phyloP scores from a whole-genome alignment of 2,797 vertebrate genomes.

The Cirrhinus molitorella region DNA sequence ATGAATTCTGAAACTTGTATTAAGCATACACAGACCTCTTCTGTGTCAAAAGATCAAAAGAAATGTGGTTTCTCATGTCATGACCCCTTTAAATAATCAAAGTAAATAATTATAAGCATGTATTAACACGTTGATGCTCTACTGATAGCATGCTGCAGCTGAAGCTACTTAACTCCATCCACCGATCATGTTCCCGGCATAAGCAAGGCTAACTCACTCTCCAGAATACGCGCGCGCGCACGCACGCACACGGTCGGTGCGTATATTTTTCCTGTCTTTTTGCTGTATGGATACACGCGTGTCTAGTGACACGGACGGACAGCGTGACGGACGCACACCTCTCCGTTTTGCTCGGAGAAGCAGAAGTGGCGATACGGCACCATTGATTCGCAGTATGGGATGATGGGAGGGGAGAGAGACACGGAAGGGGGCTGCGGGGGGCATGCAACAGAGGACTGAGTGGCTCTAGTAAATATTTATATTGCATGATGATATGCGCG shows the following conservation, averaged over 20 bases:
- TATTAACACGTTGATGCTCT: not conserved
- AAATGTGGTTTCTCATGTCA: too few species aligned
- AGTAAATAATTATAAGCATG: not conserved
- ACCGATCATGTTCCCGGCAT: constrained; percentile 21
- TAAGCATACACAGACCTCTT: too few species aligned
- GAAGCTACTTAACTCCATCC: constrained; percentile 14
- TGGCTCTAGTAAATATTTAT: constrained; percentile 87
- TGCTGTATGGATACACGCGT: constrained; percentile 48
- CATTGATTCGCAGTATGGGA: constrained; percentile 70
- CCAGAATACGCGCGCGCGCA: constrained; percentile 21
- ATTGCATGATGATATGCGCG: constrained; percentile 82
- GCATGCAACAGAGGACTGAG: constrained; percentile 76
- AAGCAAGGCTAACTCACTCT: constrained; percentile 1
- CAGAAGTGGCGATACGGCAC: constrained; percentile 77
- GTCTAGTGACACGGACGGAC: constrained; percentile 73
- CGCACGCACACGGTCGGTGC: constrained; percentile 10
- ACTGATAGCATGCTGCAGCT: not conserved
- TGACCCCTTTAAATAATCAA: too few species aligned
- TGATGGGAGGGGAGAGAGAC: constrained; percentile 53
- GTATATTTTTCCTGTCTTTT: not conserved
- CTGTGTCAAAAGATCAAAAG: too few species aligned
- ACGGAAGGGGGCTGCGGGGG: constrained; percentile 36
- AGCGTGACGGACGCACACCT: constrained; percentile 66
- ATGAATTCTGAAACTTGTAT: too few species aligned
- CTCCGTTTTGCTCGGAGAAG: constrained; percentile 80